Conservation (phyloP, 1,140 invertebrate species). For the Drosophila albomicans region DNA sequence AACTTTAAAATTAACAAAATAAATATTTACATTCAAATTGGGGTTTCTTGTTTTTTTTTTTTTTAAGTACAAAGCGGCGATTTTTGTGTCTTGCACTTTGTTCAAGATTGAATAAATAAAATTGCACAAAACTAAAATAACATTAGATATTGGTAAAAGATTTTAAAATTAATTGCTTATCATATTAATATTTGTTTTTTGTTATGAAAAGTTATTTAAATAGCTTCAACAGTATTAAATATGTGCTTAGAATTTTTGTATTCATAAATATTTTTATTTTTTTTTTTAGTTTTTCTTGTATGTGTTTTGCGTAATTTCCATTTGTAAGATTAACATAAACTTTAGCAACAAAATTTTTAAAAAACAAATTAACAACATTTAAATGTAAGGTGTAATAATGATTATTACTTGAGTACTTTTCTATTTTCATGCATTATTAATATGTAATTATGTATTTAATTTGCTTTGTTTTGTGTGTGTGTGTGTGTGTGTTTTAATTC, state of each 20-base stretch:
- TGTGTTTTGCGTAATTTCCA: constrained; percentile 28
- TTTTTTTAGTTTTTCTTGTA: constrained; percentile 42
- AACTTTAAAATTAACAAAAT: constrained; percentile 65
- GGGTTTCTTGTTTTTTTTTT: constrained; percentile 7
- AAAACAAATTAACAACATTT: constrained; percentile 80
- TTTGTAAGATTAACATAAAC: constrained; percentile 67
- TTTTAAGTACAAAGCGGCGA: constrained; percentile 53
- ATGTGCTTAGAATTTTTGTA: constrained; percentile 4
- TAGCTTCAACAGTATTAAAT: constrained; percentile 41
- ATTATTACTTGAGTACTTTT: constrained; percentile 71
- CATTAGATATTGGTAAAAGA: constrained; percentile 60
- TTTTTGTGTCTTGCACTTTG: constrained; percentile 33
- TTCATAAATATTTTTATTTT: constrained; percentile 29
- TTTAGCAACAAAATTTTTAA: constrained; percentile 77
- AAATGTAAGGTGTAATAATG: constrained; percentile 51
- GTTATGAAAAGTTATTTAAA: constrained; percentile 23
- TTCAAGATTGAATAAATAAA: constrained; percentile 71
- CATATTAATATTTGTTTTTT: constrained; percentile 31
- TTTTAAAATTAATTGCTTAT: constrained; percentile 37
- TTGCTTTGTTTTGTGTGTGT: constrained; percentile 31
- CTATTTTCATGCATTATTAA: constrained; percentile 48
- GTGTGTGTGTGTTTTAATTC: neutral
- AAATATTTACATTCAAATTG: constrained; percentile 80
- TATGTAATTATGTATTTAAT: constrained; percentile 16
- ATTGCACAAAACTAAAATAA: constrained; percentile 80